Evolutionary conservation across 2,888 invertebrate genomes (phyloP).

Genomic region (Bruchidius siliquastri): DNA sequence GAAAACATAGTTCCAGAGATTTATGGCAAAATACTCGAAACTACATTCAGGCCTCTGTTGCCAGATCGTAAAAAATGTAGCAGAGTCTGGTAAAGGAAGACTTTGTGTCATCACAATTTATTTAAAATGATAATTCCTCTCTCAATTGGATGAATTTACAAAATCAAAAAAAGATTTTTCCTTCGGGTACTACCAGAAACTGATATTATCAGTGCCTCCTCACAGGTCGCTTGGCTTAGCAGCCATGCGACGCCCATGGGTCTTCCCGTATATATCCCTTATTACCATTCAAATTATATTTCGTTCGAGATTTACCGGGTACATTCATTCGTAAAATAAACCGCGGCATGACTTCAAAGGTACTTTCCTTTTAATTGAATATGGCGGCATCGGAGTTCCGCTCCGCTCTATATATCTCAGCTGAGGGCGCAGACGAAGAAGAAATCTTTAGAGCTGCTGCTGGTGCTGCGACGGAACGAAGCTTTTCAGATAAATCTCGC

Average conservation of each 20-base stretch:
- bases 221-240: no score
- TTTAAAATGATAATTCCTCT: no score
- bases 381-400: conserved; percentile 15
- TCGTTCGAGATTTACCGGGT: conserved; percentile 16
- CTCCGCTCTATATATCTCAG: not conserved
- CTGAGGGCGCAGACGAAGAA: not conserved
- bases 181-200: no score
- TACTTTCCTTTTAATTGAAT: conserved; percentile 25
- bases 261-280: conserved; percentile 21
- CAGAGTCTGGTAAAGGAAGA: no score
- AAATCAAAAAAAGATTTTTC: no score
- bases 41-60: no score
- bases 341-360: conserved; percentile 21
- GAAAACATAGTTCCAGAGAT: no score
- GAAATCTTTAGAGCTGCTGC: not conserved
- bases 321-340: conserved; percentile 24
- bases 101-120: no score
- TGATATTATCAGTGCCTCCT: no score
- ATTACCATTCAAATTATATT: conserved; percentile 23
- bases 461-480: not conserved
- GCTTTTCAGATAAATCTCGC: not conserved
- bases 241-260: conserved; percentile 4
- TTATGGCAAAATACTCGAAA: no score
- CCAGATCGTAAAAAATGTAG: no score
- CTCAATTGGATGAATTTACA: no score